Base-by-base conservation (phyloP, 2,888 invertebrate species). In the Drosophila dives region DNA sequence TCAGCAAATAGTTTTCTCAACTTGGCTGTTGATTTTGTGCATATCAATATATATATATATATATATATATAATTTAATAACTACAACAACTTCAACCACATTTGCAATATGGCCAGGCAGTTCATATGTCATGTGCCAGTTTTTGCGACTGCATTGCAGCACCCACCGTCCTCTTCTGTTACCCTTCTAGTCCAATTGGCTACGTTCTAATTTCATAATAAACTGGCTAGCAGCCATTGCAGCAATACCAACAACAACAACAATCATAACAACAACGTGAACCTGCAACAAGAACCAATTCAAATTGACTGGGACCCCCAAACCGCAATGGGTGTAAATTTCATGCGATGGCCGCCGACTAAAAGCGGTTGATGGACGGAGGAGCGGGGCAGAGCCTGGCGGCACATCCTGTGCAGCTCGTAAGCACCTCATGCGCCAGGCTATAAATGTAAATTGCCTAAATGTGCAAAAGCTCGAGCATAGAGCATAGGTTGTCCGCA, bases 171-270 rank as follows among this genome's bases (percentile, higher is more conserved):
- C 50, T 5, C n/a, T 17, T 11, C 20, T 26, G 10, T n/a, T 17
- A 8, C 54, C 33, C 42, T 53, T 36, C 60, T 58, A 59, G 72
- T 50, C 32, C 64, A 62, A 36, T 67, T 66, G 65, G 73, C 79
- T 73, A 73, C 82, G 90, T 84, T 90, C 91, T 91, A 90, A 90
- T 90, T 90, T 89, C 83, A 91, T 90, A 91, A 91, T 90, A 83
- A 86, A 91, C 85, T 89, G 78, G 69, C 79, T 70, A 65, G 69
- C 74, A 79, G 76, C 64, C 75, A 73, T 82, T 80, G 83, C 74
- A 75, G 74, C 69, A 36, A 36, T n/a, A 54, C 17, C 36, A 76
- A 54, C 55, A 65, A n/a, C 66, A 58, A 38, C 42, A 54, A 59
- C 64, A 74, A 29, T 26, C 11, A 36, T 17, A 38, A 56, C 64